phyloP scores from a whole-genome alignment of 2,797 vertebrate genomes.

The Rhabdophis nuchalis region DNA sequence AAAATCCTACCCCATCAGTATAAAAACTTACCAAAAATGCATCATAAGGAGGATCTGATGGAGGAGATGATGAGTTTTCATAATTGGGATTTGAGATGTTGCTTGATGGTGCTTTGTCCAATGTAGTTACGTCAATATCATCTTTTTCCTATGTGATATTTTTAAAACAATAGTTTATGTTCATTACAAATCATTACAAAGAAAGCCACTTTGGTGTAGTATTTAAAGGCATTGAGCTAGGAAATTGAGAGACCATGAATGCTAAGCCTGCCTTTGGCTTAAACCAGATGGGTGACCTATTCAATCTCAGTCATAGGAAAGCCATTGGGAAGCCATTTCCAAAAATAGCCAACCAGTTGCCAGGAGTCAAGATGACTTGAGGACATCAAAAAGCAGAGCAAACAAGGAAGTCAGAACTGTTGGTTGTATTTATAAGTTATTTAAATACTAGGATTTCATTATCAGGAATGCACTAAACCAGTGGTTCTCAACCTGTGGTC shows the following conservation, averaged over 20 bases:
- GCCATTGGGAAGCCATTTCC: not conserved
- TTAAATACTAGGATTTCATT: not conserved
- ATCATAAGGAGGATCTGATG: slow-evolving; percentile 39
- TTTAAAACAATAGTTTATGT: slow-evolving; percentile 32
- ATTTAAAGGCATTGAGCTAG: not conserved
- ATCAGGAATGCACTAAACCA: not conserved
- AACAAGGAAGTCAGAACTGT: not conserved
- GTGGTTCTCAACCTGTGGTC: not conserved
- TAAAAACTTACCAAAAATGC: slow-evolving; percentile 68
- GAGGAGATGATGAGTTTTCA: slow-evolving; percentile 55
- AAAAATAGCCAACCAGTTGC: not conserved
- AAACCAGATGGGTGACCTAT: not conserved
- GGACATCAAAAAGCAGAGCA: not conserved
- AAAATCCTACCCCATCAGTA: slow-evolving; percentile 4
- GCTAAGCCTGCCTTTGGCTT: not conserved
- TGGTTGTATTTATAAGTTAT: not conserved
- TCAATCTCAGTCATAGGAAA: not conserved
- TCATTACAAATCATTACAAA: not conserved
- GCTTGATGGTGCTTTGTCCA: slow-evolving; percentile 61
- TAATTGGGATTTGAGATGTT: slow-evolving; percentile 85
- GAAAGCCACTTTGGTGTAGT: not conserved
- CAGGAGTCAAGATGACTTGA: not conserved
- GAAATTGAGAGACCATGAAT: not conserved
- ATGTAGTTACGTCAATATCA: slow-evolving; percentile 59
- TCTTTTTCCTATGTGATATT: slow-evolving; percentile 73